Evolutionary conservation across 1,140 invertebrate species (phyloP).

Genomic region (Charaxes varanes): DNA sequence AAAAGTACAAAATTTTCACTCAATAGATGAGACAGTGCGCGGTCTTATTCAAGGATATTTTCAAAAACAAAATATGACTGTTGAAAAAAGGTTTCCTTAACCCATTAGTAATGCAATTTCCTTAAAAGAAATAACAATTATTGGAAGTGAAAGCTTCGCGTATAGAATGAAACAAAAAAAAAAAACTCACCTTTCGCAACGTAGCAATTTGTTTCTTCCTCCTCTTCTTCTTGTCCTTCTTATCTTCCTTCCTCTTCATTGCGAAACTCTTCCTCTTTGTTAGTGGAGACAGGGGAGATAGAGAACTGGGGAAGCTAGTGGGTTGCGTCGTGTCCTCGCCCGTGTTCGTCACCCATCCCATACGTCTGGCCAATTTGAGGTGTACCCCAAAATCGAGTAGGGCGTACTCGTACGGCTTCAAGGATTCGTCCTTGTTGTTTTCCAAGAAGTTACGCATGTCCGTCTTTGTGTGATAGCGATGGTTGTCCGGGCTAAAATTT

Average conservation of each 20-base stretch:
- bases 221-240: constrained; percentile 25
- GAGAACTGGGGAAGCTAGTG: constrained; percentile 17
- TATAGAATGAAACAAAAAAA: too few relatives aligned
- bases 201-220: constrained; percentile 10
- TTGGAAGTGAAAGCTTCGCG: too few relatives aligned
- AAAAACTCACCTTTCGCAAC: background rate
- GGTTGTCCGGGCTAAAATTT: constrained; percentile 76
- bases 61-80: too few relatives aligned
- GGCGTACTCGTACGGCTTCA: constrained; percentile 64
- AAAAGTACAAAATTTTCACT: too few relatives aligned
- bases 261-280: constrained; percentile 35
- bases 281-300: constrained; percentile 25
- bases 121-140: too few relatives aligned
- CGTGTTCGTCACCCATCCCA: constrained; percentile 64
- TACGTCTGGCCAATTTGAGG: constrained; percentile 71
- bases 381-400: constrained; percentile 78
- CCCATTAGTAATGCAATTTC: too few relatives aligned
- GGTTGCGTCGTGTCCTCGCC: constrained; percentile 4
- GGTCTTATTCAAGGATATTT: too few relatives aligned
- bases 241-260: constrained; percentile 26
- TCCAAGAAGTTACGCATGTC: constrained; percentile 77
- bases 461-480: constrained; percentile 76
- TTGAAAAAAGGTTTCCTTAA: too few relatives aligned
- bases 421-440: constrained; percentile 32
- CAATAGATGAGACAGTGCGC: too few relatives aligned